A percentile compares a stretch with the other conserved stretches of the same genome.
These are phyloP conservation scores for Epinephelus moara DNA, from an alignment of 2,113 vertebrate genomes.

Conservation along the genomic window DNA sequence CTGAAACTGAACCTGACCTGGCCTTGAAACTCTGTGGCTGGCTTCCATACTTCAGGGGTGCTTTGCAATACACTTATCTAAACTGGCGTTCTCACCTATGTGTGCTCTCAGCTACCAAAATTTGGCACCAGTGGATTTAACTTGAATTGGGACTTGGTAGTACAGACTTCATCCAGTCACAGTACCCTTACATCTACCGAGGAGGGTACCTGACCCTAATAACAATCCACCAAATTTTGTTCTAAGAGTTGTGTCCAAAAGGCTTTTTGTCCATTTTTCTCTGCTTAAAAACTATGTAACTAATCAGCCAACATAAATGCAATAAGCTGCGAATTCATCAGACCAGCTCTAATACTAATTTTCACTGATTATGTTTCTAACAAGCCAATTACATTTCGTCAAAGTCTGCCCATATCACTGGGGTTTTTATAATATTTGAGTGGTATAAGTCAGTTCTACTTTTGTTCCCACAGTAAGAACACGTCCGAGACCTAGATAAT, in stretches of 20 bases:
- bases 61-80: too few relatives aligned
- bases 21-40: too few relatives aligned
- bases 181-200: too few relatives aligned
- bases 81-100: too few relatives aligned
- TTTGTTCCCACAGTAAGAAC: constrained; percentile 18
- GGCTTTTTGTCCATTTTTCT: neutral
- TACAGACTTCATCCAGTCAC: too few relatives aligned
- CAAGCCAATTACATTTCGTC: constrained; percentile 5
- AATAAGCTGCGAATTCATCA: neutral
- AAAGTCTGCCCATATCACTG: neutral
- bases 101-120: too few relatives aligned
- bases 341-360: neutral
- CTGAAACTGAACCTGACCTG: too few relatives aligned
- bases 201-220: too few relatives aligned
- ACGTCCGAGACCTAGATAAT: constrained; percentile 22
- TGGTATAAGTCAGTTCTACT: neutral
- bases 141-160: too few relatives aligned
- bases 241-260: neutral
- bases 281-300: neutral
- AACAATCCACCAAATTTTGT: too few relatives aligned
- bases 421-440: constrained; percentile 3
- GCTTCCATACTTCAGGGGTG: too few relatives aligned
- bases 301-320: neutral
- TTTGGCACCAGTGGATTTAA: too few relatives aligned
- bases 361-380: constrained; percentile 1